Conservation (phyloP, 1,140 invertebrate species). For the Papilio polytes region DNA sequence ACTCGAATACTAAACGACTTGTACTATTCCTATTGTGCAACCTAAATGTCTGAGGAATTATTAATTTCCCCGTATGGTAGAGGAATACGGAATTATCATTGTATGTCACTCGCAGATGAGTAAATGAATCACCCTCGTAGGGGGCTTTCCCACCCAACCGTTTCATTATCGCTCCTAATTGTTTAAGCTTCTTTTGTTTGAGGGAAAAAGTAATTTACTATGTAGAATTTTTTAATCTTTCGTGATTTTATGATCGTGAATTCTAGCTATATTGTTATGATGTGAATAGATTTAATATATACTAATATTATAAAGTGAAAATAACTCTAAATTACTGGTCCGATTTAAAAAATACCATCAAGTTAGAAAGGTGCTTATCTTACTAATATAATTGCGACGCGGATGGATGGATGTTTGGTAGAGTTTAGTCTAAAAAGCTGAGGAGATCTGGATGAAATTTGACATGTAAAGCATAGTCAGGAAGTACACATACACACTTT, state of each 20-base stretch:
- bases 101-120: conserved; percentile 18
- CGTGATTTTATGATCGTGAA: background rate
- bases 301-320: too few species aligned
- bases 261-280: background rate
- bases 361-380: background rate
- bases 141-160: conserved; percentile 3
- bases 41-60: conserved; percentile 21
- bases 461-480: too few species aligned
- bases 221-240: conserved; percentile 1
- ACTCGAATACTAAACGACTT: background rate
- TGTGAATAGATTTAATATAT: background rate
- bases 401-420: too few species aligned
- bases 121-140: conserved; percentile 17
- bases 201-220: background rate
- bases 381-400: too few species aligned
- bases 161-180: conserved; percentile 23
- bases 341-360: too few species aligned
- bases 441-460: too few species aligned
- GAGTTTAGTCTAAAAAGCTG: too few species aligned
- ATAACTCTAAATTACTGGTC: too few species aligned
- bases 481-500: too few species aligned
- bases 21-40: conserved; percentile 2
- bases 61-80: conserved; percentile 6
- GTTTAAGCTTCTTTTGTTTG: conserved; percentile 29
- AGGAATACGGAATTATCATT: conserved; percentile 10